phyloP scores from a whole-genome alignment of 2,797 vertebrate species.

The Sebastes vulpes region DNA sequence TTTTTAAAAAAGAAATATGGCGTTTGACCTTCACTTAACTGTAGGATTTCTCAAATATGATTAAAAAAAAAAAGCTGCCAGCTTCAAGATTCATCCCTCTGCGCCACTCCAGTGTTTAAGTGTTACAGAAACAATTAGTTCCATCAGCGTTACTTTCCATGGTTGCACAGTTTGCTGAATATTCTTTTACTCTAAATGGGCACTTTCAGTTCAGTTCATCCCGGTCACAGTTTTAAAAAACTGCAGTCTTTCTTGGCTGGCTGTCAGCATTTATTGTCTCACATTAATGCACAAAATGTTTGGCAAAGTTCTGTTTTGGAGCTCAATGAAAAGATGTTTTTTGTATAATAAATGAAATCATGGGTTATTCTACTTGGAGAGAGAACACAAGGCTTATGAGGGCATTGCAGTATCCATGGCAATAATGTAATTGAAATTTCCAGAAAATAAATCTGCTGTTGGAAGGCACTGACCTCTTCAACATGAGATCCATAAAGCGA shows the following conservation, averaged over 20 bases:
- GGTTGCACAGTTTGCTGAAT: constrained; percentile 20
- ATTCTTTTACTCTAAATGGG: constrained; percentile 6
- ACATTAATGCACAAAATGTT: constrained; percentile 14
- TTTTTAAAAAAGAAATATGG: background rate
- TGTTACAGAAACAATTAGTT: background rate
- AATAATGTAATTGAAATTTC: constrained; percentile 12
- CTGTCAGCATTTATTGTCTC: constrained; percentile 10
- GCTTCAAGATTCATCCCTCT: background rate
- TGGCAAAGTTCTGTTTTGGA: constrained; percentile 22
- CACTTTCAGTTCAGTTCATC: background rate
- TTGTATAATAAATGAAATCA: background rate
- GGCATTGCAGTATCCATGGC: background rate
- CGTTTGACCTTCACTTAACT: background rate
- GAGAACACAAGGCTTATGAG: background rate
- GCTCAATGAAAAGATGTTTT: constrained; percentile 5
- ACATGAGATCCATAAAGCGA: background rate
- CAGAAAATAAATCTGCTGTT: background rate
- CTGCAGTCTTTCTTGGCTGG: background rate
- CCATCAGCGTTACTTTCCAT: background rate
- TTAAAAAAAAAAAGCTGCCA: background rate
- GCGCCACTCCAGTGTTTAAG: background rate
- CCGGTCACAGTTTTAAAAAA: background rate
- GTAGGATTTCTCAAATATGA: background rate
- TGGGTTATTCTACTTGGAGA: background rate
- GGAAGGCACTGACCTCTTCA: constrained; percentile 12